Conservation (phyloP, 2,888 invertebrate genomes). For the Drosophila kanekoi region DNA sequence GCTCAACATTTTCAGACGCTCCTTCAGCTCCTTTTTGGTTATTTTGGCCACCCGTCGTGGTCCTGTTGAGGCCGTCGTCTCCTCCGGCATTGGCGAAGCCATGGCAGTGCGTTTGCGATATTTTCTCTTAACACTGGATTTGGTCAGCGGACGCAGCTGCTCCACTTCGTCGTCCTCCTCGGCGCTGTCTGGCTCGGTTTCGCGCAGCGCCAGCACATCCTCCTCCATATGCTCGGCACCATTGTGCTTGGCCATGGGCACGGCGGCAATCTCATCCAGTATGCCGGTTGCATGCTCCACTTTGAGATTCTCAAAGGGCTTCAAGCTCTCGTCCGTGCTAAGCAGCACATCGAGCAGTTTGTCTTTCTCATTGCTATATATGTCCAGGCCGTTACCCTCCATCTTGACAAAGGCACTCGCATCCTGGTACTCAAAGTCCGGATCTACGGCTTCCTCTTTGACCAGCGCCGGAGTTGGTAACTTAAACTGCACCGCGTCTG, state of each 20-base stretch:
- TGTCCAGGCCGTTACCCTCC: slow-evolving; percentile 65
- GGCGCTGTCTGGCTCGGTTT: slow-evolving; percentile 39
- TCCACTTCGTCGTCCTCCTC: slow-evolving; percentile 41
- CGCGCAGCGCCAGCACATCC: slow-evolving; percentile 71
- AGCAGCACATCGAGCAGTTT: slow-evolving; percentile 77
- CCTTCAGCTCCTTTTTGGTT: slow-evolving; percentile 76
- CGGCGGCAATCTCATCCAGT: slow-evolving; percentile 78
- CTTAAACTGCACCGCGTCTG: slow-evolving; percentile 53
- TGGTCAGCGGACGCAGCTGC: slow-evolving; percentile 18
- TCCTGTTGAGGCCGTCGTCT: slow-evolving; percentile 12
- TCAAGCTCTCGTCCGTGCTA: slow-evolving; percentile 61
- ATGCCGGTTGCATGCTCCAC: slow-evolving; percentile 66
- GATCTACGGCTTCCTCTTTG: slow-evolving; percentile 68
- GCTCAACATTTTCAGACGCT: slow-evolving; percentile 77
- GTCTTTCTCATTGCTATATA: slow-evolving; percentile 80
- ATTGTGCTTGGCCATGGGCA: slow-evolving; percentile 66
- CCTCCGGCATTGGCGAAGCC: slow-evolving; percentile 31
- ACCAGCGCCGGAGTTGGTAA: slow-evolving; percentile 60
- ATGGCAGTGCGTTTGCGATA: slow-evolving; percentile 62
- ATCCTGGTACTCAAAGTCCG: slow-evolving; percentile 71
- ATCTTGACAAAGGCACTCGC: slow-evolving; percentile 74
- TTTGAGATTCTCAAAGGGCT: slow-evolving; percentile 71
- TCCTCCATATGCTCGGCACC: slow-evolving; percentile 63
- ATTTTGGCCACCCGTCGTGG: slow-evolving; percentile 77
- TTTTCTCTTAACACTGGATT: slow-evolving; percentile 59